A percentile compares a stretch with the other conserved stretches of the same genome.
phyloP scores from a whole-genome alignment of 2,888 invertebrate genomes.

The Amphiduros pacificus region DNA sequence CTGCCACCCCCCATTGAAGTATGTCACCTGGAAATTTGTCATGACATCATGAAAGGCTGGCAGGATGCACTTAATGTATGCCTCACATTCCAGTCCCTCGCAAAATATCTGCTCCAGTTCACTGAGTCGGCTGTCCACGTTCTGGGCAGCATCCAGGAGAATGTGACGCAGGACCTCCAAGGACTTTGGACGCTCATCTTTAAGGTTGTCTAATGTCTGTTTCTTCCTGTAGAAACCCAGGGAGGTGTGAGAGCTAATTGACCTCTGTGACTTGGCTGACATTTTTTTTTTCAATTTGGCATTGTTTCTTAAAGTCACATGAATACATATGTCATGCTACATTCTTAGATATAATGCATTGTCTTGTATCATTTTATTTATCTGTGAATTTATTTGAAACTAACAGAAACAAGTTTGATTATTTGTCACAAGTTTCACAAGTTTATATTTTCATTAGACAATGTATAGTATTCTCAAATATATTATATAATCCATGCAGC shows the following conservation, averaged over 20 bases:
- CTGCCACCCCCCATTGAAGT: conserved; percentile 5
- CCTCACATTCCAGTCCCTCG: conserved; percentile 2
- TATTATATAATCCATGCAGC: no score
- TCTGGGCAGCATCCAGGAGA: neutral
- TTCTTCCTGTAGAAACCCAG: conserved; percentile 3
- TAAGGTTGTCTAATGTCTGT: conserved; percentile 6
- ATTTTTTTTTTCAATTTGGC: no score
- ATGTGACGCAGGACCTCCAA: conserved; percentile 1
- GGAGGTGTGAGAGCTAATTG: conserved; percentile 1
- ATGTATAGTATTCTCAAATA: no score
- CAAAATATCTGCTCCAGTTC: conserved; percentile 1
- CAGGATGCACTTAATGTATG: neutral
- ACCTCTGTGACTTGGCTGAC: no score
- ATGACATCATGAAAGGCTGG: conserved; percentile 6
- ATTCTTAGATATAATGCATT: no score
- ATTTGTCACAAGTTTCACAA: no score
- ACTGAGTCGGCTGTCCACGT: conserved; percentile 1
- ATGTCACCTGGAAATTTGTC: conserved; percentile 8
- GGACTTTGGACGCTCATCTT: conserved; percentile 9
- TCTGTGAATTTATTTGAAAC: no score
- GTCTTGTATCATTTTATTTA: no score
- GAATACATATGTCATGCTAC: no score
- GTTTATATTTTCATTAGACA: no score
- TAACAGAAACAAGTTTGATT: no score
- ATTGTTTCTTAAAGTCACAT: no score